Evolutionary conservation across 2,113 vertebrate species (phyloP).

Genomic region (Chaetura pelagica): DNA sequence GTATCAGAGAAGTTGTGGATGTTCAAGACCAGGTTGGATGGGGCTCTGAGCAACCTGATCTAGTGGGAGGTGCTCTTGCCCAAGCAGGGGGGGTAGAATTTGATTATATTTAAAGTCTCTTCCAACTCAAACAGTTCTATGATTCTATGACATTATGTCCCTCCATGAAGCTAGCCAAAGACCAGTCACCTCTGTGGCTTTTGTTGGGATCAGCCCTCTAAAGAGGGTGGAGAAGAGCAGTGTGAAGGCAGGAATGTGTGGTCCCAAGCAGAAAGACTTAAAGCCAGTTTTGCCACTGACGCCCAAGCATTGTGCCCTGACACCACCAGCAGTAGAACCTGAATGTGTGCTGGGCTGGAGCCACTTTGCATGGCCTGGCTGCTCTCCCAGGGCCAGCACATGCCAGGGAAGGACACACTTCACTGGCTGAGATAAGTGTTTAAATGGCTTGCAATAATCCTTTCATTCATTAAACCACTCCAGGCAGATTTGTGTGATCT

Average conservation of each 20-base stretch:
- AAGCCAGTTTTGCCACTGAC: background rate
- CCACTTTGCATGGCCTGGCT: background rate
- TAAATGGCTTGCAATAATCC: background rate
- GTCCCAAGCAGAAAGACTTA: background rate
- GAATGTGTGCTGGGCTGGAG: background rate
- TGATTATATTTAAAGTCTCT: no score
- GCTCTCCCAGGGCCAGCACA: background rate
- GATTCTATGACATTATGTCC: no score
- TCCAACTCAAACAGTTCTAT: no score
- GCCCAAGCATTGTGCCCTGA: background rate
- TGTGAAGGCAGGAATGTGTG: fast-evolving
- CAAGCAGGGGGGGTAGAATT: no score
- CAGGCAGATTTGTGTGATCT: background rate
- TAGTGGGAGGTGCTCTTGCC: no score
- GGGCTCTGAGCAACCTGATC: no score
- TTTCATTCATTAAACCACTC: background rate
- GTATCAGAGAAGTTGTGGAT: no score
- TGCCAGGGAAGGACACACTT: fast-evolving
- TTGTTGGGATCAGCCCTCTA: no score
- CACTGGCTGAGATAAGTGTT: background rate
- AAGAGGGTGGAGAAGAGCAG: no score
- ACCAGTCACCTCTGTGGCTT: no score
- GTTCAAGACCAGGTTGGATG: no score
- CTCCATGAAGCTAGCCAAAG: no score
- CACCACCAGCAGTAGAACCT: background rate